A percentile compares a stretch with the other conserved stretches of the same genome.
phyloP scores from a whole-genome alignment of 2,113 vertebrate species.

The Cyphomyrus discorhynchus region DNA sequence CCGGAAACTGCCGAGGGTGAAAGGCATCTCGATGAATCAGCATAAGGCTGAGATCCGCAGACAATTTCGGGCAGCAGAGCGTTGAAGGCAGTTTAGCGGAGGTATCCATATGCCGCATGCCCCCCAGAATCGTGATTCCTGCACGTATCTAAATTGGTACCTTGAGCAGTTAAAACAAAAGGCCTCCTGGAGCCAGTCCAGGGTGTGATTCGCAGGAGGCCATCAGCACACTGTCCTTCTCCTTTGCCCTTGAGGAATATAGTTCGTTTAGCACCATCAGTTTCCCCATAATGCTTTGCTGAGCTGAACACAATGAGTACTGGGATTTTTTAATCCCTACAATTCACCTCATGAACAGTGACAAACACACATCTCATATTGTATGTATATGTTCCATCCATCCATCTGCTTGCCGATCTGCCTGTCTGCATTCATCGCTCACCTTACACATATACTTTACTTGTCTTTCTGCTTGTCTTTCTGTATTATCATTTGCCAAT shows the following conservation, averaged over 20 bases:
- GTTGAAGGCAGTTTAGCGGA: not conserved
- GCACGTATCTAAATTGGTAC: not conserved
- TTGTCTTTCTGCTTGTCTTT: not conserved
- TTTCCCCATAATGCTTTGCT: not conserved
- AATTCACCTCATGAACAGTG: not conserved
- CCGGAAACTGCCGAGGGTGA: not conserved
- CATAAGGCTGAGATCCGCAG: not conserved
- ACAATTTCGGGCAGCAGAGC: not conserved
- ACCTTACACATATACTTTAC: not conserved
- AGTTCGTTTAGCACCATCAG: not conserved
- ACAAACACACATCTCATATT: not conserved
- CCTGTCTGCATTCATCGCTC: not conserved
- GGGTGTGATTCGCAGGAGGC: not conserved
- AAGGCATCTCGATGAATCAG: constrained; percentile 7
- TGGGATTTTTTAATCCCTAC: not conserved
- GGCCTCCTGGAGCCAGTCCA: not conserved
- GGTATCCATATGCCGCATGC: not conserved
- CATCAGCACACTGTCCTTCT: not conserved
- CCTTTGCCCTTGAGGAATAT: not conserved
- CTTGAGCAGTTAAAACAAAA: constrained; percentile 1
- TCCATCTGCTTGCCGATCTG: not conserved
- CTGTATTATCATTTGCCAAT: not conserved
- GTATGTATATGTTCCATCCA: not conserved
- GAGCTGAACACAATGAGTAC: not conserved
- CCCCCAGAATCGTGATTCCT: not conserved